These are phyloP conservation scores for Epinotia brunnichana DNA, from an alignment of 2,888 invertebrate genomes.

Conservation along the genomic window DNA sequence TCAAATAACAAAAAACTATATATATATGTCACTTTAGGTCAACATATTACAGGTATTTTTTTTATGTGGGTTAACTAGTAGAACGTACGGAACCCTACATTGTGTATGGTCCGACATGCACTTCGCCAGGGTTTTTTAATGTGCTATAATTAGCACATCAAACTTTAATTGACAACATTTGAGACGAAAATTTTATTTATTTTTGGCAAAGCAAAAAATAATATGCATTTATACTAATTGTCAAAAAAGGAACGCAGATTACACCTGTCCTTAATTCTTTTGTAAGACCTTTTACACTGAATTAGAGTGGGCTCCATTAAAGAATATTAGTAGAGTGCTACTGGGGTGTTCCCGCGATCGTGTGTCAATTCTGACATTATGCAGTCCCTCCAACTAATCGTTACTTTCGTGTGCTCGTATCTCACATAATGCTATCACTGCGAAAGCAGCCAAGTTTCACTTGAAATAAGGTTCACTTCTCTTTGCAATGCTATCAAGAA, in stretches of 20 bases:
- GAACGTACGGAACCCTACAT: too few species aligned
- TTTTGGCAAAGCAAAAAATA: neutral
- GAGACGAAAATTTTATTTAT: too few species aligned
- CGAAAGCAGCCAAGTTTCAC: neutral
- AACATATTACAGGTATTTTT: too few species aligned
- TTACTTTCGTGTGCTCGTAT: conserved; percentile 4
- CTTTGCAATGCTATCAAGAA: neutral
- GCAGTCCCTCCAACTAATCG: conserved; percentile 64
- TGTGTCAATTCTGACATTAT: conserved; percentile 72
- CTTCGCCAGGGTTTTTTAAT: too few species aligned
- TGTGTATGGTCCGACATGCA: too few species aligned
- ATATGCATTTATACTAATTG: neutral
- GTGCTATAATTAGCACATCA: too few species aligned
- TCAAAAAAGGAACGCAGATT: too few species aligned
- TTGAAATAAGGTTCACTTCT: conserved; percentile 3
- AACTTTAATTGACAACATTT: too few species aligned
- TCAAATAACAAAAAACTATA: too few species aligned
- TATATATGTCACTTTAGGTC: too few species aligned
- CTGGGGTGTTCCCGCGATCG: conserved; percentile 48
- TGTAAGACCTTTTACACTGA: conserved; percentile 35
- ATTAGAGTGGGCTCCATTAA: conserved; percentile 52
- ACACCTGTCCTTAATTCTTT: too few species aligned
- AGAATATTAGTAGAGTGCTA: conserved; percentile 50
- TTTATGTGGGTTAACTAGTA: too few species aligned
- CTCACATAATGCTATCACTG: neutral